These are phyloP conservation scores for Tenthredo amoena DNA, from an alignment of 2,888 invertebrate genomes.

Conservation along the genomic window DNA sequence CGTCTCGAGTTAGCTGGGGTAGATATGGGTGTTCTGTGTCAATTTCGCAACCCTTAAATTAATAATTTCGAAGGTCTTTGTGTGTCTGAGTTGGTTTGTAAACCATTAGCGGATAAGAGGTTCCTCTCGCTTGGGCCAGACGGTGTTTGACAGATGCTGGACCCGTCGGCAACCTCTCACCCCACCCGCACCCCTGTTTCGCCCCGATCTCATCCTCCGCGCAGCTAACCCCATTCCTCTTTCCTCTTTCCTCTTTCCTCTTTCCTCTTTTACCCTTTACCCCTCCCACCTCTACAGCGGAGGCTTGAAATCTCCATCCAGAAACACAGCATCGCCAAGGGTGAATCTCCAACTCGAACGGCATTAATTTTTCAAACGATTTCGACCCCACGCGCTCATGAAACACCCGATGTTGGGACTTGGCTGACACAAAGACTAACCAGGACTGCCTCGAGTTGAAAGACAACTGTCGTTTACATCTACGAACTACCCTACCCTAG, in stretches of 20 bases:
- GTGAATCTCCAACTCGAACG: slow-evolving; percentile 63
- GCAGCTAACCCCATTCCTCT: slow-evolving; percentile 37
- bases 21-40: slow-evolving; percentile 7
- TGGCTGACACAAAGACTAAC: slow-evolving; percentile 17
- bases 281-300: neutral
- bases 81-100: slow-evolving; percentile 66
- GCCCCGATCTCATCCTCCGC: slow-evolving; percentile 38
- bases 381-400: slow-evolving; percentile 7
- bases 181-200: neutral
- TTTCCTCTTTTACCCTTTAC: slow-evolving; percentile 39
- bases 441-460: slow-evolving; percentile 6
- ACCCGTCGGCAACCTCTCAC: slow-evolving; percentile 40
- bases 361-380: slow-evolving; percentile 64
- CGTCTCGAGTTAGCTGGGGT: neutral
- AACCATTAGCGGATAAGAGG: slow-evolving; percentile 66
- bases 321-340: slow-evolving; percentile 53
- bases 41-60: slow-evolving; percentile 44
- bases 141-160: slow-evolving; percentile 52
- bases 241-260: slow-evolving; percentile 13
- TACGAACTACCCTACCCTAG: neutral
- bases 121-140: slow-evolving; percentile 47
- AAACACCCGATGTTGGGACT: slow-evolving; percentile 20
- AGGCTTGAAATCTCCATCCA: slow-evolving; percentile 35
- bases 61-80: slow-evolving; percentile 50
- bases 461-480: slow-evolving; percentile 36